These are phyloP conservation scores for Drosophila percnosoma DNA, from an alignment of 2,888 invertebrate genomes.

Conservation along the genomic window DNA sequence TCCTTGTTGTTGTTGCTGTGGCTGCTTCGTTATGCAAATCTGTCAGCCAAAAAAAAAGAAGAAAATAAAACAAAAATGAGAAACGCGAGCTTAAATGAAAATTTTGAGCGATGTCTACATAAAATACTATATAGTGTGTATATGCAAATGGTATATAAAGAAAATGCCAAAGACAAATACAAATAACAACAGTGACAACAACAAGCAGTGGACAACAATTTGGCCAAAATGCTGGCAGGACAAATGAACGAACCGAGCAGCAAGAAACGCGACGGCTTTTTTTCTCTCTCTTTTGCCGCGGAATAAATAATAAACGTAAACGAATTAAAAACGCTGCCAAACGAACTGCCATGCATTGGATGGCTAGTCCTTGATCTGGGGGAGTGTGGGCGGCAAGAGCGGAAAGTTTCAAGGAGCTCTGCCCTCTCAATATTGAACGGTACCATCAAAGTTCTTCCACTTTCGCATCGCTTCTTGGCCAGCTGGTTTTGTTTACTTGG, in stretches of 20 bases:
- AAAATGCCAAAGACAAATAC: slow-evolving; percentile 65
- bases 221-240: slow-evolving; percentile 27
- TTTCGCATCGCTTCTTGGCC: slow-evolving; percentile 11
- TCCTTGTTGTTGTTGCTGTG: slow-evolving; percentile 33
- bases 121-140: slow-evolving; percentile 60
- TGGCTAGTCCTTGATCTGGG: background rate
- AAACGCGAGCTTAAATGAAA: slow-evolving; percentile 67
- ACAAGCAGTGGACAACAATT: slow-evolving; percentile 45
- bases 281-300: slow-evolving; percentile 44
- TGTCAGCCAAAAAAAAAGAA: slow-evolving; percentile 35
- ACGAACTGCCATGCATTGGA: slow-evolving; percentile 49
- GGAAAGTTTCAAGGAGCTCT: slow-evolving; percentile 23
- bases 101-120: slow-evolving; percentile 60
- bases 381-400: background rate
- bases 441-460: slow-evolving; percentile 53
- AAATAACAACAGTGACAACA: slow-evolving; percentile 50
- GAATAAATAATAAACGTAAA: slow-evolving; percentile 83
- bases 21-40: slow-evolving; percentile 81
- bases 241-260: slow-evolving; percentile 38
- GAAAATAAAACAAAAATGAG: slow-evolving; percentile 43
- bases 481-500: slow-evolving; percentile 63
- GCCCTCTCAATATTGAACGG: slow-evolving; percentile 53
- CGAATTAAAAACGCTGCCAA: slow-evolving; percentile 78
- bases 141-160: slow-evolving; percentile 73
- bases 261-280: slow-evolving; percentile 32